Percentiles rank a stretch among this genome's conserved stretches.
Evolutionary conservation across 2,888 invertebrate genomes (phyloP).

Genomic region (Erpobdella octoculata): DNA sequence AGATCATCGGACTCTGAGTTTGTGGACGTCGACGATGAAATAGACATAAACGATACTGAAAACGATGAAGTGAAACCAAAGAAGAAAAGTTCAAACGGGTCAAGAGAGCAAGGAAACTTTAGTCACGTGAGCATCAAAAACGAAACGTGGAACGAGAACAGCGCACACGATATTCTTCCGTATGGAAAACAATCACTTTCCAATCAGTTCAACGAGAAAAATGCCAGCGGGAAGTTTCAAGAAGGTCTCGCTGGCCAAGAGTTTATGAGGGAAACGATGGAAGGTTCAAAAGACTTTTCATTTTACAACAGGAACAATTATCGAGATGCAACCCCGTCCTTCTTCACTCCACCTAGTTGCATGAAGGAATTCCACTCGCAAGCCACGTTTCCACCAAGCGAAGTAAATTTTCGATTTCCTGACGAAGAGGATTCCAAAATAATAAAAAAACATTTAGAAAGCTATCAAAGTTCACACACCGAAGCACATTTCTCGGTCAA

Average conservation of each 20-base stretch:
- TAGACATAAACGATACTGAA: slow-evolving; percentile 9
- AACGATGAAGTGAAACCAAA: neutral
- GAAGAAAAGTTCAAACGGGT: neutral
- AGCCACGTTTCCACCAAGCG: neutral
- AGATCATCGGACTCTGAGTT: slow-evolving; percentile 14
- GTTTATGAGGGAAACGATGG: neutral
- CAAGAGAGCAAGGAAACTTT: neutral
- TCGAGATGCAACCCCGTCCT: neutral
- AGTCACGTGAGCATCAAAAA: neutral
- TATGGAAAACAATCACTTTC: neutral
- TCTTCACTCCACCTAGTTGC: neutral
- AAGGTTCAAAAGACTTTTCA: neutral
- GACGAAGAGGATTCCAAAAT: slow-evolving; percentile 3
- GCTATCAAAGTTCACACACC: neutral
- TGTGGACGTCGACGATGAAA: slow-evolving; percentile 6
- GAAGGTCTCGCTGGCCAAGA: neutral
- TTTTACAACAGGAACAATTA: neutral
- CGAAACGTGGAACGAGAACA: neutral
- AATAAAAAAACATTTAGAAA: neutral
- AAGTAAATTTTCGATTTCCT: neutral
- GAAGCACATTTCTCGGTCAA: neutral
- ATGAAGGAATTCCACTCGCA: neutral
- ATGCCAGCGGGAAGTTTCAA: neutral
- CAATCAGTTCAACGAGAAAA: neutral
- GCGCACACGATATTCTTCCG: neutral